These are phyloP conservation scores for Pherbina coryleti DNA, from an alignment of 2,888 invertebrate genomes.

Conservation along the genomic window DNA sequence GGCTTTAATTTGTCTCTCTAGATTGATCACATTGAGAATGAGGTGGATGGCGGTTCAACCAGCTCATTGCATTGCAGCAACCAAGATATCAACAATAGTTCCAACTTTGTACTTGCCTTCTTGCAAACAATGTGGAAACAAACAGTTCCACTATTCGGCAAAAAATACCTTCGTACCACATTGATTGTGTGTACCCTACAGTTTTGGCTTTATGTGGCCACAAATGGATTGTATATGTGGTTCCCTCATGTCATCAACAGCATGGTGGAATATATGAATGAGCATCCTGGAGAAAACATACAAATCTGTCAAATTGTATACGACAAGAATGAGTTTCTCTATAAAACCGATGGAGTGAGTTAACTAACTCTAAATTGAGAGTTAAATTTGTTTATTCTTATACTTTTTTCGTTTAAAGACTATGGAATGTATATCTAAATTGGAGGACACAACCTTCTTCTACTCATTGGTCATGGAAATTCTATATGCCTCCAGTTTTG, in stretches of 20 bases:
- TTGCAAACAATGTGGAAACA: constrained; percentile 62
- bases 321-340: constrained; percentile 48
- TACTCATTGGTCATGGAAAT: constrained; percentile 59
- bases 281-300: constrained; percentile 52
- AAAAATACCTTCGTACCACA: constrained; percentile 57
- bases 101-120: constrained; percentile 49
- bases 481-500: constrained; percentile 56
- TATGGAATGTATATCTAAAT: constrained; percentile 52
- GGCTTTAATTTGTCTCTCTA: background rate
- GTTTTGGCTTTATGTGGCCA: constrained; percentile 61
- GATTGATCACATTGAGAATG: constrained; percentile 48
- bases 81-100: constrained; percentile 38
- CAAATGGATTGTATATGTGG: constrained; percentile 65
- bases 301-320: constrained; percentile 59
- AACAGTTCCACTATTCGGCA: constrained; percentile 61
- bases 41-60: constrained; percentile 44
- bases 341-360: constrained; percentile 51
- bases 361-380: background rate
- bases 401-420: constrained; percentile 38
- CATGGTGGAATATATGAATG: constrained; percentile 56
- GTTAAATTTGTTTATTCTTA: background rate
- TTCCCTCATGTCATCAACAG: constrained; percentile 65
- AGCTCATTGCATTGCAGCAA: background rate
- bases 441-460: constrained; percentile 58
- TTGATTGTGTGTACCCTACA: constrained; percentile 61